Conservation (phyloP, 2,113 vertebrate genomes). For the Montifringilla adamsi region DNA sequence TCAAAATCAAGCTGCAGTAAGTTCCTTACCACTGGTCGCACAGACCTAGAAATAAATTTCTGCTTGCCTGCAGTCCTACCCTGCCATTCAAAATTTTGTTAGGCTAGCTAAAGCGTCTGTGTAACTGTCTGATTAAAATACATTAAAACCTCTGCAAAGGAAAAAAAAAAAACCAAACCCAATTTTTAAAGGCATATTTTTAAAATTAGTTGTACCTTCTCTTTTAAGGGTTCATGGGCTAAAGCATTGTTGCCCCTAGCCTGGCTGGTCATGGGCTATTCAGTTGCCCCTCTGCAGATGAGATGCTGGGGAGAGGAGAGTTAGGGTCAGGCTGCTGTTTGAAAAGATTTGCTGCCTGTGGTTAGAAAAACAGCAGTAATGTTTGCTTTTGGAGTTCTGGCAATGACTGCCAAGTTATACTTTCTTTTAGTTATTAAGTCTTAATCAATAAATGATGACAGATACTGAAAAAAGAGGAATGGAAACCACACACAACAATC, state of each 20-base stretch:
- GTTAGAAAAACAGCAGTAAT: neutral
- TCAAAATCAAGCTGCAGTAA: neutral
- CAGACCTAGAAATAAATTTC: neutral
- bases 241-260: neutral
- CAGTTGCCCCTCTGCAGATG: neutral
- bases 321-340: neutral
- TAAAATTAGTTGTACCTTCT: neutral
- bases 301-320: neutral
- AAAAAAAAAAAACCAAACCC: fast-evolving
- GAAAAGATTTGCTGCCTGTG: neutral
- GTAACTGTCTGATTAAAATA: neutral
- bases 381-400: neutral
- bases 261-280: neutral
- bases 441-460: constrained; percentile 19
- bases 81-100: neutral
- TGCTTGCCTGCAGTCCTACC: neutral
- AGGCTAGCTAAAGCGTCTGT: neutral
- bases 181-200: neutral
- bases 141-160: neutral
- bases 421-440: neutral
- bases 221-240: neutral
- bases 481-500: constrained; percentile 4
- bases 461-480: neutral
- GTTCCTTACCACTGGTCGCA: neutral
- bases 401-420: neutral